These are phyloP conservation scores for Drosophila pseudotalamancana DNA, from an alignment of 2,888 invertebrate genomes.

Conservation along the genomic window DNA sequence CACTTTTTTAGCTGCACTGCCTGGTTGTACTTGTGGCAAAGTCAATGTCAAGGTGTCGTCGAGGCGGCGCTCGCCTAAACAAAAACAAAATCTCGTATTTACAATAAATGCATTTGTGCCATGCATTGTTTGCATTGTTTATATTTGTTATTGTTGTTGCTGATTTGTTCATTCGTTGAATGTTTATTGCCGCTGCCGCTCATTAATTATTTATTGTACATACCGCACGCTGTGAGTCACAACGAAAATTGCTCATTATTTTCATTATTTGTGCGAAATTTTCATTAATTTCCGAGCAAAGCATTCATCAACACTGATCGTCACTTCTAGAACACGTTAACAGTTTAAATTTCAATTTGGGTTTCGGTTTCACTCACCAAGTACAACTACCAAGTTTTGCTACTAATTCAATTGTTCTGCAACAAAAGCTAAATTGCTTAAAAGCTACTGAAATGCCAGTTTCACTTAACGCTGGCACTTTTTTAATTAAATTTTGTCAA, in stretches of 20 bases:
- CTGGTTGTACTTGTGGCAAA: slow-evolving; percentile 33
- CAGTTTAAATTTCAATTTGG: background rate
- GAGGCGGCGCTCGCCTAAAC: slow-evolving; percentile 15
- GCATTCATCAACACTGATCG: slow-evolving; percentile 11
- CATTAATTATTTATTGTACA: slow-evolving; percentile 73
- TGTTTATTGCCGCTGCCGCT: slow-evolving; percentile 32
- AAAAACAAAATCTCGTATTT: slow-evolving; percentile 30
- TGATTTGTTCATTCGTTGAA: slow-evolving; percentile 32
- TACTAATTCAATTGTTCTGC: slow-evolving; percentile 56
- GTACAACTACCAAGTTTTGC: slow-evolving; percentile 23
- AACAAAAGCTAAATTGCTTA: slow-evolving; percentile 63
- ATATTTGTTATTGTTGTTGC: slow-evolving; percentile 10
- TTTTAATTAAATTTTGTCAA: slow-evolving; percentile 54
- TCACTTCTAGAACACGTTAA: background rate
- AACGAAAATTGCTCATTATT: slow-evolving; percentile 28
- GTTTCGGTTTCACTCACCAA: background rate
- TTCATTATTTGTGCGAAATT: slow-evolving; percentile 12
- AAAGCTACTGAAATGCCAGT: slow-evolving; percentile 45
- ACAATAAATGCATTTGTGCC: slow-evolving; percentile 38
- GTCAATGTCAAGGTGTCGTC: slow-evolving; percentile 54
- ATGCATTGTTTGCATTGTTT: slow-evolving; percentile 47
- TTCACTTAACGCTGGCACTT: slow-evolving; percentile 51
- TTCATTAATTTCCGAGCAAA: slow-evolving; percentile 12
- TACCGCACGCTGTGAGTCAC: slow-evolving; percentile 49
- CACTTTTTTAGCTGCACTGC: background rate